Percentiles rank a stretch among this genome's conserved stretches.
Evolutionary conservation across 2,113 vertebrate species (phyloP).

Genomic region (Athene cunicularia): DNA sequence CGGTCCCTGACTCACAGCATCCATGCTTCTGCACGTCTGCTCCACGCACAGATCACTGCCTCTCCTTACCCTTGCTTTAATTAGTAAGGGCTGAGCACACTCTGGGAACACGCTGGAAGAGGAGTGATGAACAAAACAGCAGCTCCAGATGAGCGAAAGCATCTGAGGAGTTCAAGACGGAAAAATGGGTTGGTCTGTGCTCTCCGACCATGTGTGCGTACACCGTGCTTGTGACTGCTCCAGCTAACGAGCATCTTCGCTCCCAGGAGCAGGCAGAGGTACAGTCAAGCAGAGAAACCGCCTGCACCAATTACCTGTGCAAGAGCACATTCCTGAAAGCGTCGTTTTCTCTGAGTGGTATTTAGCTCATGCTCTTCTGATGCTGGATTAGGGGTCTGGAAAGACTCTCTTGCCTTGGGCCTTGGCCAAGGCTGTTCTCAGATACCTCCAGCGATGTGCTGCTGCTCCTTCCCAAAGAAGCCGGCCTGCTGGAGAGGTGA

Average conservation of each 20-base stretch:
- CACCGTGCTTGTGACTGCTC: background rate
- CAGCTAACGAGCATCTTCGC: background rate
- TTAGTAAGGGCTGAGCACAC: conserved; percentile 50
- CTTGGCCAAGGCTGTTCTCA: conserved; percentile 38
- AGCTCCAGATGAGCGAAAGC: conserved; percentile 47
- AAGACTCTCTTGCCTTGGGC: conserved; percentile 22
- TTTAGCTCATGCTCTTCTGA: conserved; percentile 41
- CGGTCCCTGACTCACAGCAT: conserved; percentile 52
- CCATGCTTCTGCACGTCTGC: conserved; percentile 19
- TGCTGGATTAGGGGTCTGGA: conserved; percentile 52
- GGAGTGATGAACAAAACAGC: conserved; percentile 67
- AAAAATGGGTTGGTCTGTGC: background rate
- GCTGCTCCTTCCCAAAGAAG: conserved; percentile 9
- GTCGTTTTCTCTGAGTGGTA: background rate
- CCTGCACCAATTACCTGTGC: background rate
- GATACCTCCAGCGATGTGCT: background rate
- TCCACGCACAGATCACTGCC: background rate
- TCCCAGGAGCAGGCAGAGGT: background rate
- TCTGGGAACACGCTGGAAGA: conserved; percentile 39
- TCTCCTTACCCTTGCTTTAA: conserved; percentile 42
- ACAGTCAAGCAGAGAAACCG: background rate
- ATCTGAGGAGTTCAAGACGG: background rate
- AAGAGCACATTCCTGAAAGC: conserved; percentile 23
- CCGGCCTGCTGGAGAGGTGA: background rate
- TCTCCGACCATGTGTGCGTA: fast-evolving